A percentile compares a stretch with the other conserved stretches of the same genome.
phyloP scores from a whole-genome alignment of 1,140 invertebrate species.

The Dendroctonus ponderosae region DNA sequence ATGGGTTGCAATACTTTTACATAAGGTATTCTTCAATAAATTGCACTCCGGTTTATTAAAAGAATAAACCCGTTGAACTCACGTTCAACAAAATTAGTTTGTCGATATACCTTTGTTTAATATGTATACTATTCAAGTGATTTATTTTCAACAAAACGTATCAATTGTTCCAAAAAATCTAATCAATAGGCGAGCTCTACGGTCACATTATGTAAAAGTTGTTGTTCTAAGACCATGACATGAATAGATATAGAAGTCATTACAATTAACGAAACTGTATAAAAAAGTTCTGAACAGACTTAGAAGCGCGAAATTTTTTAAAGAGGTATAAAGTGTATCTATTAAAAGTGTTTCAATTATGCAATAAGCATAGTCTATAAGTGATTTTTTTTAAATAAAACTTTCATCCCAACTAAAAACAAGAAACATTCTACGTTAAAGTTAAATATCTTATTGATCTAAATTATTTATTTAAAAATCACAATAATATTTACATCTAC shows the following conservation, averaged over 20 bases:
- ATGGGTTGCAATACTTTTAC: slow-evolving; percentile 27
- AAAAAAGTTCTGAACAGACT: no score
- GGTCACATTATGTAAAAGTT: no score
- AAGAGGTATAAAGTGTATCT: not conserved
- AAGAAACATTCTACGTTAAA: not conserved
- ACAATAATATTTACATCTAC: slow-evolving; percentile 24
- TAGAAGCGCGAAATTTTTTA: not conserved
- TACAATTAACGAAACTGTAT: no score
- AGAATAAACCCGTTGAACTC: slow-evolving; percentile 7
- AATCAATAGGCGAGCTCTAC: not conserved
- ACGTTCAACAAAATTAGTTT: not conserved
- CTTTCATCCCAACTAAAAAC: not conserved
- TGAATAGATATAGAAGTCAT: no score
- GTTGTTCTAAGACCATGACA: no score
- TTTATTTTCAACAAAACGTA: not conserved
- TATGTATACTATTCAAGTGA: not conserved
- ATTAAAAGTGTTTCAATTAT: not conserved
- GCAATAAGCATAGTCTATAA: not conserved
- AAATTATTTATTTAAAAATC: slow-evolving; percentile 5
- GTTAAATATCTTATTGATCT: slow-evolving; percentile 15
- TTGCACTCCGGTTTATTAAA: not conserved
- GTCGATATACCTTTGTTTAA: no score
- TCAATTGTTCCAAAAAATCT: not conserved
- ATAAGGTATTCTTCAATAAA: slow-evolving; percentile 1
- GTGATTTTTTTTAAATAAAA: slow-evolving; percentile 1